Percentiles rank a stretch among this genome's conserved stretches.
phyloP scores from a whole-genome alignment of 37 sponge, comb jelly and placozoan species.

The Lycopodina hypogea region DNA sequence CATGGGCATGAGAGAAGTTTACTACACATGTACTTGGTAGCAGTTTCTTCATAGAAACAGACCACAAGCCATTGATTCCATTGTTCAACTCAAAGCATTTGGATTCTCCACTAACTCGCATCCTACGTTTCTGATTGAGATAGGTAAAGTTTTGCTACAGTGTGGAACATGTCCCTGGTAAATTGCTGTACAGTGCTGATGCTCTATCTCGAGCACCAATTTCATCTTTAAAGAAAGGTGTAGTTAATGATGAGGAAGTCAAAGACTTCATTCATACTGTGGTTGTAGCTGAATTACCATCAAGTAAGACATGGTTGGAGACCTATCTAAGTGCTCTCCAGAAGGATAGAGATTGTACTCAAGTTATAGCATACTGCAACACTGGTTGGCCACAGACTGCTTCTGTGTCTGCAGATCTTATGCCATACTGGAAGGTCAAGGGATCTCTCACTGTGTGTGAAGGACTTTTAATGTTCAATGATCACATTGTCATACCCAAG shows the following conservation, averaged over 20 bases:
- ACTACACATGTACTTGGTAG: constrained; percentile 17
- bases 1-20: constrained; percentile 48
- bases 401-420: neutral
- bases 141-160: too few species aligned
- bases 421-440: constrained; percentile 19
- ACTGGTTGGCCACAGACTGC: constrained; percentile 21
- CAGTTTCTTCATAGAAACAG: constrained; percentile 19
- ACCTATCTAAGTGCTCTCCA: neutral
- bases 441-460: constrained; percentile 2
- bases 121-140: constrained; percentile 30
- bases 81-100: constrained; percentile 17
- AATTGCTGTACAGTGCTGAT: too few species aligned
- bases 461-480: neutral
- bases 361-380: constrained; percentile 12
- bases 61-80: constrained; percentile 50
- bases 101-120: constrained; percentile 22
- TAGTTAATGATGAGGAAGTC: constrained; percentile 8
- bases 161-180: constrained; percentile 39
- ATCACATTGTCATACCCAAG: constrained; percentile 31
- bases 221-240: too few species aligned
- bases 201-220: constrained; percentile 29
- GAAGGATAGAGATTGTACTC: neutral
- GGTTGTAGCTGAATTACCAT: neutral
- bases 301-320: neutral
- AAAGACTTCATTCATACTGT: neutral